Percentiles rank a stretch among this genome's conserved stretches.
These are phyloP conservation scores for Lydus trimaculatus DNA, from an alignment of 2,888 invertebrate species.

Conservation along the genomic window DNA sequence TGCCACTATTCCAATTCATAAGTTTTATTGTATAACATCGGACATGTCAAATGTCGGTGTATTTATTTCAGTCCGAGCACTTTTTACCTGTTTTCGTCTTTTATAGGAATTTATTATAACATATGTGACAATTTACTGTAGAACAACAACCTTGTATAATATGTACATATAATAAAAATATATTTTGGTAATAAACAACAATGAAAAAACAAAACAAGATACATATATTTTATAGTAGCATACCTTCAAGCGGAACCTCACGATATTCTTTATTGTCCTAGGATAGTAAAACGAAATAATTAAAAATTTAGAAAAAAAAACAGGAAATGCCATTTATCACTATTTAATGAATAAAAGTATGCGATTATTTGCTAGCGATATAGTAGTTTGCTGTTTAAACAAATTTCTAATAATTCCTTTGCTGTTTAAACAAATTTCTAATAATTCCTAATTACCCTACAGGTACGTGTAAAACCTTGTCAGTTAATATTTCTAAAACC, in stretches of 20 bases:
- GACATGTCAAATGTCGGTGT: too few species aligned
- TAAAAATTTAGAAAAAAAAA: neutral
- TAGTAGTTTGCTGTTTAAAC: neutral
- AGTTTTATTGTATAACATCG: too few species aligned
- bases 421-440: too few species aligned
- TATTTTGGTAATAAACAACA: neutral
- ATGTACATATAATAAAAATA: neutral
- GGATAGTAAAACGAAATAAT: neutral
- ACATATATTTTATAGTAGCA: constrained; percentile 7
- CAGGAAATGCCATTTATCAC: neutral
- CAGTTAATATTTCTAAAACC: too few species aligned
- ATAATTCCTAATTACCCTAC: too few species aligned
- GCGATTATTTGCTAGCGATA: neutral
- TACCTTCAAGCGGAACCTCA: neutral
- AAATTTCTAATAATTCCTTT: too few species aligned
- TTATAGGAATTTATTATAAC: too few species aligned
- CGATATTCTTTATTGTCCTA: constrained; percentile 16
- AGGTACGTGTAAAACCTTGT: too few species aligned
- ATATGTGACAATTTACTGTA: too few species aligned
- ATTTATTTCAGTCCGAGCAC: too few species aligned
- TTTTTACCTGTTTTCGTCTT: too few species aligned
- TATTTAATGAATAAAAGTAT: neutral
- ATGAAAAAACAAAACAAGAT: neutral
- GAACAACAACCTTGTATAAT: neutral
- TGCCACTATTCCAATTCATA: too few species aligned